Conservation (phyloP, 2,113 vertebrate species). For the Poeciliopsis prolifica region DNA sequence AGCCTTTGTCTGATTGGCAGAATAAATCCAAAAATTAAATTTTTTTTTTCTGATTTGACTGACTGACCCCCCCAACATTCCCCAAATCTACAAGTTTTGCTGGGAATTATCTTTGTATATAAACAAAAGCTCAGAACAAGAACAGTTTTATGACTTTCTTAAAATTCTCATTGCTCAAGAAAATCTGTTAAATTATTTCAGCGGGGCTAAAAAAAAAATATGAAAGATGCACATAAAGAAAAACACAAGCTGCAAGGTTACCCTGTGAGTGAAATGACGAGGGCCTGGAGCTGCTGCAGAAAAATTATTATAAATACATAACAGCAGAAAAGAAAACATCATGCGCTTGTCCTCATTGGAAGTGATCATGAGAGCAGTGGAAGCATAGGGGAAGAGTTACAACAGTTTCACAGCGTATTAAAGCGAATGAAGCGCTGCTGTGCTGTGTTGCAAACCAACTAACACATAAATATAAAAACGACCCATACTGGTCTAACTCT, state of each 20-base stretch:
- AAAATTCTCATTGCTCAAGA: background rate
- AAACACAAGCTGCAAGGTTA: background rate
- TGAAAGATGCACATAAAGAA: background rate
- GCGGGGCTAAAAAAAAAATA: background rate
- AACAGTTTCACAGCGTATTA: background rate
- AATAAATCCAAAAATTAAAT: background rate
- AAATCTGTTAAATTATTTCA: background rate
- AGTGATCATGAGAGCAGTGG: background rate
- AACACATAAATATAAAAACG: background rate
- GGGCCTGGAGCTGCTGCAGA: constrained; percentile 4
- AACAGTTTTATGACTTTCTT: background rate
- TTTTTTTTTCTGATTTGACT: background rate
- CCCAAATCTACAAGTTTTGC: background rate
- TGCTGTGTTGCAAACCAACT: background rate
- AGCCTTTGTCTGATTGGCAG: constrained; percentile 4
- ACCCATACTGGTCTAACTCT: background rate
- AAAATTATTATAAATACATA: constrained; percentile 57
- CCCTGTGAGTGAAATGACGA: constrained; percentile 1
- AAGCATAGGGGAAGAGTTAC: background rate
- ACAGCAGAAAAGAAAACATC: constrained; percentile 5
- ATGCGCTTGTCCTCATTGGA: constrained; percentile 34
- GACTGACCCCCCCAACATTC: background rate
- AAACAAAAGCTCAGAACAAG: background rate
- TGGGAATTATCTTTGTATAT: background rate
- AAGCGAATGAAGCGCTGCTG: background rate